Conservation (phyloP, 30 jellyfish, hydroid and myxozoan genomes). For the Turritopsis dohrnii region DNA sequence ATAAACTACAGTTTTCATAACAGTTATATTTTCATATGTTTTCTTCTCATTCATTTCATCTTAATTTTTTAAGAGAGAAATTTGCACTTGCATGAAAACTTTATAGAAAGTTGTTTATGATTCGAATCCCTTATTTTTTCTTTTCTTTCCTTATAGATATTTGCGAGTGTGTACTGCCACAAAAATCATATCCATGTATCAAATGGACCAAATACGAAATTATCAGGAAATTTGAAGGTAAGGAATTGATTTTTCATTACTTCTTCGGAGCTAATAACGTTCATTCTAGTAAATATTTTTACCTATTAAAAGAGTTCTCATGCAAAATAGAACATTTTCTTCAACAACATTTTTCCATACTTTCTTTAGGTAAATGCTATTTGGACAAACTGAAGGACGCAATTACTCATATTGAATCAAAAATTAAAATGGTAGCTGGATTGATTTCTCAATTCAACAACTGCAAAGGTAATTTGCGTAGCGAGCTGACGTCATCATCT, state of each 20-base stretch:
- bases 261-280: too few species aligned
- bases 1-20: too few species aligned
- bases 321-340: too few species aligned
- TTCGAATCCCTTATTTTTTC: not conserved
- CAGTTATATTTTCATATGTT: not conserved
- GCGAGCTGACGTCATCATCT: not conserved
- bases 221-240: constrained; percentile 8
- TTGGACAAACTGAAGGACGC: constrained; percentile 1
- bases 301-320: too few species aligned
- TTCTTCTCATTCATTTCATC: not conserved
- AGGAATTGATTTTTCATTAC: too few species aligned
- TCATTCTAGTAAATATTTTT: too few species aligned
- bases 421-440: not conserved
- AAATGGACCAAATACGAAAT: constrained; percentile 13
- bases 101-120: not conserved
- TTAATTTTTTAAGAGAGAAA: too few species aligned
- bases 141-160: not conserved
- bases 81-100: too few species aligned
- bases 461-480: not conserved
- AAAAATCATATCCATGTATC: constrained; percentile 12
- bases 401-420: not conserved
- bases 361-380: not conserved
- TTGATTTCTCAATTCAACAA: not conserved
- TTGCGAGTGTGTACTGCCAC: not conserved
- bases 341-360: too few species aligned